These are phyloP conservation scores for Bufotes viridis DNA, from an alignment of 2,797 vertebrate species.

Conservation along the genomic window DNA sequence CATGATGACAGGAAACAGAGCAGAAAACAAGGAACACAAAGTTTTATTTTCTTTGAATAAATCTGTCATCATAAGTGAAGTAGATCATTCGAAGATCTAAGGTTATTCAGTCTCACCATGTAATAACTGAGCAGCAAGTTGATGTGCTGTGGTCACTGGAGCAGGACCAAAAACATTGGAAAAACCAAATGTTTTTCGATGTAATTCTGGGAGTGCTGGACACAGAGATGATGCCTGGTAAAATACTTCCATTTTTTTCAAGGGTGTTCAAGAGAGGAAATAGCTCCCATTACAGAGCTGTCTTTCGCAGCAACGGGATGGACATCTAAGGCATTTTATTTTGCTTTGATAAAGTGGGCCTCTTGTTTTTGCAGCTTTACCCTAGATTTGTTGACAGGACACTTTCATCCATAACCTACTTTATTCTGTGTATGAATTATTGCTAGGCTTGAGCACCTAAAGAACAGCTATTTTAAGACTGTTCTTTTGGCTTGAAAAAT, in stretches of 20 bases:
- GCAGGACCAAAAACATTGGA: conserved; percentile 13
- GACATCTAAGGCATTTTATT: conserved; percentile 25
- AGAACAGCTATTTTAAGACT: conserved; percentile 62
- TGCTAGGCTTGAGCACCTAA: conserved; percentile 33
- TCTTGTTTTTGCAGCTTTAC: conserved; percentile 35
- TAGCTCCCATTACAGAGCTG: neutral
- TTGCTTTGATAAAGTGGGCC: conserved; percentile 33
- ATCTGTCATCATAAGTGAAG: conserved; percentile 37
- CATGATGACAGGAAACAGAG: neutral
- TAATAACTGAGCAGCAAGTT: conserved; percentile 1
- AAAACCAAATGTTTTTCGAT: neutral
- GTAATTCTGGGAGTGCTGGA: neutral
- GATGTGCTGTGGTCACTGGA: conserved; percentile 28
- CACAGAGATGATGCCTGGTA: neutral
- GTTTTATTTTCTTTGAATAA: conserved; percentile 3
- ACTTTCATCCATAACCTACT: conserved; percentile 51
- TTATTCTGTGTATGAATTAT: conserved; percentile 36
- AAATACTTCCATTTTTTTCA: neutral
- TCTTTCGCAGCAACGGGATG: conserved; percentile 24
- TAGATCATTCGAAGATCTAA: conserved; percentile 17
- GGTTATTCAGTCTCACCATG: neutral
- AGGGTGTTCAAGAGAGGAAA: conserved; percentile 5
- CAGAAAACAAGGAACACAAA: neutral
- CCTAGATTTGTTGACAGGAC: conserved; percentile 49
- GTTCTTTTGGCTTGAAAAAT: conserved; percentile 52